Conservation (phyloP, 2,113 vertebrate genomes). For the Thunnus maccoyii region DNA sequence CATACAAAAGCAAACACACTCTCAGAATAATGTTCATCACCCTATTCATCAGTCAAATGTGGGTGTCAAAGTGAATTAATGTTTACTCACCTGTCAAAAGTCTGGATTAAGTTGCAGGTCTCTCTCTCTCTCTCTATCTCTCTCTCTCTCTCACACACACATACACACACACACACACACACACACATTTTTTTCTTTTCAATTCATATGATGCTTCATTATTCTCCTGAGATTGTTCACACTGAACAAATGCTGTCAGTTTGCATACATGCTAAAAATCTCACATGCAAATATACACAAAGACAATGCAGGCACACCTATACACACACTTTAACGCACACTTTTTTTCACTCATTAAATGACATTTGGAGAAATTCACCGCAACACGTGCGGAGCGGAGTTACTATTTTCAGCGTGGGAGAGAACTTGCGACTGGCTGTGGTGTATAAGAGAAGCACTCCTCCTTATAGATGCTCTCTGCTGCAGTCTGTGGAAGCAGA, state of each 20-base stretch:
- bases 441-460: constrained; percentile 35
- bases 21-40: constrained; percentile 24
- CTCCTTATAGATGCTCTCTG: constrained; percentile 49
- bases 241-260: constrained; percentile 9
- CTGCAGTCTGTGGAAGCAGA: constrained; percentile 46
- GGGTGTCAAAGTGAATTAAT: constrained; percentile 44
- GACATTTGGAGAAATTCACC: constrained; percentile 4
- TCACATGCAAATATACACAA: not conserved
- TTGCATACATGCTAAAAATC: constrained; percentile 6
- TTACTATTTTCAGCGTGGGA: constrained; percentile 64
- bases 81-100: constrained; percentile 35
- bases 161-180: not conserved
- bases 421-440: constrained; percentile 28
- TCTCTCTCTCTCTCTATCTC: not conserved
- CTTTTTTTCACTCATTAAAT: constrained; percentile 8
- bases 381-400: constrained; percentile 19
- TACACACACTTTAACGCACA: not conserved
- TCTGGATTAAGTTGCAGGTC: constrained; percentile 20
- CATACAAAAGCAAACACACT: constrained; percentile 9
- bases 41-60: constrained; percentile 50
- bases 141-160: not conserved
- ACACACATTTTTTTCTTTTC: not conserved
- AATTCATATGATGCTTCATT: not conserved
- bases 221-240: constrained; percentile 31
- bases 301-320: not conserved